Evolutionary conservation across 2,797 vertebrate genomes (phyloP).

Genomic region (Gymnodraco acuticeps): DNA sequence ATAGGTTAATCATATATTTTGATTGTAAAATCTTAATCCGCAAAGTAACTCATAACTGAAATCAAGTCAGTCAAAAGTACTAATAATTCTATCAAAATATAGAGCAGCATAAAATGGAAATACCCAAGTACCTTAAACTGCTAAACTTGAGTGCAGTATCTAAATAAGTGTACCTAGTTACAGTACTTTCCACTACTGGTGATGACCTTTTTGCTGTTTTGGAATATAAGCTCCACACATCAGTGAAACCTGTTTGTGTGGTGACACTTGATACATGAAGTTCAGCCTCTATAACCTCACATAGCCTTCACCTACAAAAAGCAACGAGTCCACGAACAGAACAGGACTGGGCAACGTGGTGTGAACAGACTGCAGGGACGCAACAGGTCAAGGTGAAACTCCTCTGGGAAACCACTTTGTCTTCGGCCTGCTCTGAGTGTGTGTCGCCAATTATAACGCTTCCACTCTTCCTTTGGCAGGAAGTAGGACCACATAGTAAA

Average conservation of each 20-base stretch:
- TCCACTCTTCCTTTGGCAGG: constrained; percentile 13
- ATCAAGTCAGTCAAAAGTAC: too few species aligned
- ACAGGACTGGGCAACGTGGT: constrained; percentile 7
- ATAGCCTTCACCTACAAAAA: constrained; percentile 5
- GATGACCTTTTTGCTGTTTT: neutral
- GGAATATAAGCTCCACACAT: constrained; percentile 27
- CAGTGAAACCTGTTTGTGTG: constrained; percentile 41
- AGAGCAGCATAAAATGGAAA: too few species aligned
- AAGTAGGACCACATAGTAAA: constrained; percentile 24
- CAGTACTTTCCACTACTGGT: neutral
- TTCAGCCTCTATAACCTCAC: constrained; percentile 9
- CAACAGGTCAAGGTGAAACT: constrained; percentile 14
- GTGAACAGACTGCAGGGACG: constrained; percentile 11
- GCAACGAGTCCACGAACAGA: constrained; percentile 10
- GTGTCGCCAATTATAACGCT: constrained; percentile 5
- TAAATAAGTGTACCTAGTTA: neutral
- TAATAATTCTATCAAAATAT: too few species aligned
- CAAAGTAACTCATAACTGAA: neutral
- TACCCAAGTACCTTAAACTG: too few species aligned
- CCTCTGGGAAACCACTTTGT: constrained; percentile 6
- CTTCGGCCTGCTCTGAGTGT: neutral
- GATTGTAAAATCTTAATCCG: neutral
- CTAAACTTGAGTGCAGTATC: neutral
- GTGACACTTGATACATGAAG: constrained; percentile 45
- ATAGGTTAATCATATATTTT: neutral